phyloP scores from a whole-genome alignment of 1,140 invertebrate species.

The Caenorhabditis remanei region DNA sequence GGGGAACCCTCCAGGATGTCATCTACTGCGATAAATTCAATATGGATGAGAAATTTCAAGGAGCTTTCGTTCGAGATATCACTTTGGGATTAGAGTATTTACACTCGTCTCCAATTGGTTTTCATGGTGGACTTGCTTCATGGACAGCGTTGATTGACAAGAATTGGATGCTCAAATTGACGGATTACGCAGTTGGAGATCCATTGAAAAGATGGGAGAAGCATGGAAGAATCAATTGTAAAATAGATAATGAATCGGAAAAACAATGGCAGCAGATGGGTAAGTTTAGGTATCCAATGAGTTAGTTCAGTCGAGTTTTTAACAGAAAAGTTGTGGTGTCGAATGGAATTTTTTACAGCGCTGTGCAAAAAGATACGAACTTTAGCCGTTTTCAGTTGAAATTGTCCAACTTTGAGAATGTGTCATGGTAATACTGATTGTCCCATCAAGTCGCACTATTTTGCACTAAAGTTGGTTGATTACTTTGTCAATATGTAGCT shows the following conservation, averaged over 20 bases:
- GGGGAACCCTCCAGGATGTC: conserved; percentile 76
- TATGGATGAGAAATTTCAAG: conserved; percentile 76
- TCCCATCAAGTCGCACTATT: too few species aligned
- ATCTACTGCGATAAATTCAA: conserved; percentile 76
- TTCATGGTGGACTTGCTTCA: conserved; percentile 74
- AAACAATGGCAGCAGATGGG: conserved; percentile 71
- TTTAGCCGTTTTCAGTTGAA: too few species aligned
- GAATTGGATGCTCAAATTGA: conserved; percentile 77
- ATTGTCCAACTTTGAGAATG: too few species aligned
- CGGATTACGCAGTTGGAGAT: conserved; percentile 74
- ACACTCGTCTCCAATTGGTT: conserved; percentile 73
- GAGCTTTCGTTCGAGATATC: conserved; percentile 76
- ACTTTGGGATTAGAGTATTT: conserved; percentile 77
- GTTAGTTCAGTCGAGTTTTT: neutral
- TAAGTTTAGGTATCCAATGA: conserved; percentile 51
- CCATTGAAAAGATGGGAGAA: conserved; percentile 76
- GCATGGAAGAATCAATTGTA: conserved; percentile 70
- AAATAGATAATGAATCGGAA: conserved; percentile 72
- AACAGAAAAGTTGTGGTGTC: neutral
- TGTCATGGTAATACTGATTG: too few species aligned
- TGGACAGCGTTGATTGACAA: conserved; percentile 76
- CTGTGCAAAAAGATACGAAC: too few species aligned
- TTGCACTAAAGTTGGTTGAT: too few species aligned
- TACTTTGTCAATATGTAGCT: too few species aligned
- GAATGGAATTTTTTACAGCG: neutral